phyloP scores from a whole-genome alignment of 2,113 vertebrate species.

The Salminus brasiliensis region DNA sequence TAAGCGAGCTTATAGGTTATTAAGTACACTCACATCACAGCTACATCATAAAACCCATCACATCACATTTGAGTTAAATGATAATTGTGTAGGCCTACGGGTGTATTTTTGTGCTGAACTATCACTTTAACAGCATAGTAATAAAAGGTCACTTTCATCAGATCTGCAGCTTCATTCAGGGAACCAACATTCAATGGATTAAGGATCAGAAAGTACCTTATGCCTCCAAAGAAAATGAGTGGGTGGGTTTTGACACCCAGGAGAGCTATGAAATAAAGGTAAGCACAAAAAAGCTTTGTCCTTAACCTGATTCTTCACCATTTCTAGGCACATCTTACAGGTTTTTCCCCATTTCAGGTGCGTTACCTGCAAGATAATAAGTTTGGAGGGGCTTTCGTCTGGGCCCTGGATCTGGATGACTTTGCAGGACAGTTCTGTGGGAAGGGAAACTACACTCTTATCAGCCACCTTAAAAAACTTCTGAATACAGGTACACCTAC shows the following conservation, averaged over 20 bases:
- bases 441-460: constrained; percentile 75
- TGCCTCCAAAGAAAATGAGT: constrained; percentile 70
- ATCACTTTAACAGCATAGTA: not conserved
- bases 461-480: constrained; percentile 66
- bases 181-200: constrained; percentile 67
- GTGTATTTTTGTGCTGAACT: too few relatives aligned
- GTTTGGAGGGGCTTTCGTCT: constrained; percentile 81
- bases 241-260: constrained; percentile 79
- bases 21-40: too few relatives aligned
- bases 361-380: constrained; percentile 73
- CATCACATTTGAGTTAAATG: not conserved
- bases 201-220: constrained; percentile 77
- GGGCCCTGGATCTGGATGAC: constrained; percentile 81
- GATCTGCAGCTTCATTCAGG: constrained; percentile 75
- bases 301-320: not conserved
- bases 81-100: too few relatives aligned
- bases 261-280: constrained; percentile 78
- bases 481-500: constrained; percentile 63
- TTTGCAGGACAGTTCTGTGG: constrained; percentile 78
- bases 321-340: not conserved
- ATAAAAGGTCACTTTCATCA: constrained; percentile 43
- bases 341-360: constrained; percentile 60
- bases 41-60: too few relatives aligned
- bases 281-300: not conserved
- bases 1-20: too few relatives aligned